Evolutionary conservation across 2,113 vertebrate genomes (phyloP), one percentile per base, ranked within the genome.

Genomic region (Ciconia stormi): DNA sequence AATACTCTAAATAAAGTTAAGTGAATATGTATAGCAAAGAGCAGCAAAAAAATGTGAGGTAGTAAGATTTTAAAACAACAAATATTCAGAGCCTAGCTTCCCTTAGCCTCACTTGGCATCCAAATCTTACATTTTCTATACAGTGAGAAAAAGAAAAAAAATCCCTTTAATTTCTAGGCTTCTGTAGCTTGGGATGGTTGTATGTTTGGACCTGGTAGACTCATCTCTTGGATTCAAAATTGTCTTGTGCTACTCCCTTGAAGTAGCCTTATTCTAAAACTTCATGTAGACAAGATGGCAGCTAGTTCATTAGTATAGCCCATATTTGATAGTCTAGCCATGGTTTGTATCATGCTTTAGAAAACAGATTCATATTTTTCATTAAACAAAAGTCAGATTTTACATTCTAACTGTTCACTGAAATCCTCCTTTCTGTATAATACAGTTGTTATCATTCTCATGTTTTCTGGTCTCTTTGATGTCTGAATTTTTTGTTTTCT

Each of bases 381-480:
- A 46, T 67, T 66, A 58, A 91, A 55, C 6, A 46, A 6, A 70
- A 72, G 49, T 15, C 18, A 69, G n/a, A 16, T 65, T 62, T 82
- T 47, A 13, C 34, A 27, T 71, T 82, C 6, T 30, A 50, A 20
- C n/a, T 73, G 16, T 73, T 90, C 10, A 3, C 26, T 52, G 32
- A 38, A 66, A 61, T 77, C 10, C 13, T 59, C 6, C 17, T 55
- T 74, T 79, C 38, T 63, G 0, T 77, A 2, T 46, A 52, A 34
- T 42, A 21, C 13, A 82, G 29, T 42, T 62, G 3, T 26, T 83
- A 13, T 38, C 15, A 8, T 61, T 77, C 15, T 72, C 0, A 0
- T 21, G 4, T 87, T 92, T 66, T 73, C 20, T 2, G 13, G 23
- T 73, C 13, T 5, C 71, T 74, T 11, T 83, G 11, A 34, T 52